Evolutionary conservation across 1,140 invertebrate genomes (phyloP).

Genomic region (Sipha flava): DNA sequence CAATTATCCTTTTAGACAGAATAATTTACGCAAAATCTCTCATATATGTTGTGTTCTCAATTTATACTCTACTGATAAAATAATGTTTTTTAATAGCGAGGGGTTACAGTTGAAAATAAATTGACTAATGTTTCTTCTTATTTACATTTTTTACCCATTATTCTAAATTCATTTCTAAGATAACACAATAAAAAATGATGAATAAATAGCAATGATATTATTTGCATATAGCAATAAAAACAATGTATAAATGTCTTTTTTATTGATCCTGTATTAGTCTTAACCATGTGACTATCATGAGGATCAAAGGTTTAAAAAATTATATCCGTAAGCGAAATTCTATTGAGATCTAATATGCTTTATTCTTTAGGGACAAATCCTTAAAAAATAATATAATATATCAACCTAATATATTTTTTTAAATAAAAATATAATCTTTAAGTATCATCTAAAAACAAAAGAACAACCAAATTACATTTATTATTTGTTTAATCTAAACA

Average conservation of each 20-base stretch:
- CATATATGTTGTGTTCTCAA: not conserved
- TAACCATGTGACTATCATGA: not conserved
- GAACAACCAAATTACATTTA: not conserved
- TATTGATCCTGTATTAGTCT: not conserved
- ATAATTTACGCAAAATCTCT: not conserved
- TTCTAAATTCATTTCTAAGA: not conserved
- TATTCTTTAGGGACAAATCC: not conserved
- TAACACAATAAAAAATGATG: not conserved
- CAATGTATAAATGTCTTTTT: not conserved
- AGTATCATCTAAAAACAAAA: not conserved
- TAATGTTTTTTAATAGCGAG: not conserved
- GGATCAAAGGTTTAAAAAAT: not conserved
- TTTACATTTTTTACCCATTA: slow-evolving; percentile 1
- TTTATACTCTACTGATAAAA: not conserved
- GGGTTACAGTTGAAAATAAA: not conserved
- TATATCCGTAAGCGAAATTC: not conserved
- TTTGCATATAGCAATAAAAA: not conserved
- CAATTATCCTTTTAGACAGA: not conserved
- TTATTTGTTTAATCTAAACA: no score
- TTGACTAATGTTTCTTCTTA: not conserved
- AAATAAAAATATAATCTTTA: no score
- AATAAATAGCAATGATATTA: not conserved
- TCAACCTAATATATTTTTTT: no score
- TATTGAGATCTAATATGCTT: not conserved
- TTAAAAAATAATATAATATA: not conserved